Evolutionary conservation across 1,140 invertebrate species (phyloP).

Genomic region (Drosophila grimshawi): DNA sequence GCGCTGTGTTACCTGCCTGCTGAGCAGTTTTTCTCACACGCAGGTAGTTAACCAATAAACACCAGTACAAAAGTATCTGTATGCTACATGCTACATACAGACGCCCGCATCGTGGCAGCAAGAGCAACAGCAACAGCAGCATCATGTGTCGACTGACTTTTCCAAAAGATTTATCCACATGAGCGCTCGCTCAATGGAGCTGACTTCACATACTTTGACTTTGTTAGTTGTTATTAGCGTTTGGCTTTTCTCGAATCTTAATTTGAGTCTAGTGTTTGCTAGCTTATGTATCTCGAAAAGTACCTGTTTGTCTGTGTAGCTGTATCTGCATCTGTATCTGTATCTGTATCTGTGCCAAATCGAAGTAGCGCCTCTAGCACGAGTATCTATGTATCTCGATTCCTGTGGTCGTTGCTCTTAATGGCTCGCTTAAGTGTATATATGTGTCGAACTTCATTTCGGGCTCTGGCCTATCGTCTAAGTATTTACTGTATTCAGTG

Average conservation of each 20-base stretch:
- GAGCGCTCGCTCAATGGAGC: conserved; percentile 69
- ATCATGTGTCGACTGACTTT: conserved; percentile 41
- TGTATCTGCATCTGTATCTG: conserved; percentile 28
- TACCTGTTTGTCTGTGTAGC: too few species aligned
- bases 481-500: conserved; percentile 49
- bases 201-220: conserved; percentile 41
- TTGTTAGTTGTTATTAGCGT: conserved; percentile 70
- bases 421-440: conserved; percentile 51
- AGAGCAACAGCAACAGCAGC: neutral
- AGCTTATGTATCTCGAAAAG: neutral
- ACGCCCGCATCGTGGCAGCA: conserved; percentile 42
- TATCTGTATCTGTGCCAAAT: conserved; percentile 23
- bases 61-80: conserved; percentile 58
- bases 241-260: conserved; percentile 65
- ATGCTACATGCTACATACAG: conserved; percentile 41
- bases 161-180: conserved; percentile 68
- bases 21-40: conserved; percentile 61
- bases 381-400: conserved; percentile 27
- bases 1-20: conserved; percentile 50
- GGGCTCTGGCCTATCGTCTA: conserved; percentile 30
- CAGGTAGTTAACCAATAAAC: conserved; percentile 74
- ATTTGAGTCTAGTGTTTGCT: conserved; percentile 42
- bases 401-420: conserved; percentile 65
- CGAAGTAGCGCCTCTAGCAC: neutral
- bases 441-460: conserved; percentile 58